Percentiles rank a stretch among this genome's conserved stretches.
These are phyloP conservation scores for Podarcis muralis DNA, from an alignment of 2,113 vertebrate species.

Conservation along the genomic window DNA sequence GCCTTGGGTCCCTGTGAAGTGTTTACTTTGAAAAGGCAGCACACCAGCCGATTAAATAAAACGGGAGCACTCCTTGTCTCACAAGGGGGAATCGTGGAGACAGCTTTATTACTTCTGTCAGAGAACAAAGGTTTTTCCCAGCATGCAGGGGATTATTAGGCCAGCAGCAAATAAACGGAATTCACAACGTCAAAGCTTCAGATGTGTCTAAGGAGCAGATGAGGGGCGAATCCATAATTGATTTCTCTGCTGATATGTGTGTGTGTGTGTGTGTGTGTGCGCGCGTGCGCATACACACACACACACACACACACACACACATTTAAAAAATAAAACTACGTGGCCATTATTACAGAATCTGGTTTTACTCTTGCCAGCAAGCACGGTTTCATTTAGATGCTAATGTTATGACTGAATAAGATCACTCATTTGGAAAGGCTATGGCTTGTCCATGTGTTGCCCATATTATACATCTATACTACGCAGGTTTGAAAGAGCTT, in stretches of 20 bases:
- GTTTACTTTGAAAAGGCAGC: slow-evolving; percentile 81
- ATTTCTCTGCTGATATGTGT: slow-evolving; percentile 66
- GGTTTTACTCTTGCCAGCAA: slow-evolving; percentile 10
- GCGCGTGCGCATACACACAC: background rate
- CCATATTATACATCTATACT: background rate
- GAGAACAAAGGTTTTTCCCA: slow-evolving; percentile 82
- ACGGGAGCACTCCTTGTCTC: slow-evolving; percentile 73
- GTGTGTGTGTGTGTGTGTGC: background rate
- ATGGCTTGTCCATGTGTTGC: background rate
- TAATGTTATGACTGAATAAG: slow-evolving; percentile 20
- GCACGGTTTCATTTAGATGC: slow-evolving; percentile 11
- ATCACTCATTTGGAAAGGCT: slow-evolving; percentile 11
- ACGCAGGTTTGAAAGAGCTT: background rate
- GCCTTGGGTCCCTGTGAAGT: slow-evolving; percentile 72
- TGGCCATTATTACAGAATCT: slow-evolving; percentile 26
- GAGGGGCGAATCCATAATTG: slow-evolving; percentile 66
- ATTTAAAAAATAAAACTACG: slow-evolving; percentile 46
- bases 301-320: background rate
- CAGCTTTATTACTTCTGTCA: slow-evolving; percentile 84
- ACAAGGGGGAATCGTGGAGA: slow-evolving; percentile 78
- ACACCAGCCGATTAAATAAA: slow-evolving; percentile 80
- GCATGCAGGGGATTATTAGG: slow-evolving; percentile 78
- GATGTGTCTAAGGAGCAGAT: slow-evolving; percentile 62
- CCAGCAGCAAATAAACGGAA: slow-evolving; percentile 78
- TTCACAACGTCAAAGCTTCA: slow-evolving; percentile 69